phyloP scores from a whole-genome alignment of 2,797 vertebrate genomes.

The Anniella stebbinsi region DNA sequence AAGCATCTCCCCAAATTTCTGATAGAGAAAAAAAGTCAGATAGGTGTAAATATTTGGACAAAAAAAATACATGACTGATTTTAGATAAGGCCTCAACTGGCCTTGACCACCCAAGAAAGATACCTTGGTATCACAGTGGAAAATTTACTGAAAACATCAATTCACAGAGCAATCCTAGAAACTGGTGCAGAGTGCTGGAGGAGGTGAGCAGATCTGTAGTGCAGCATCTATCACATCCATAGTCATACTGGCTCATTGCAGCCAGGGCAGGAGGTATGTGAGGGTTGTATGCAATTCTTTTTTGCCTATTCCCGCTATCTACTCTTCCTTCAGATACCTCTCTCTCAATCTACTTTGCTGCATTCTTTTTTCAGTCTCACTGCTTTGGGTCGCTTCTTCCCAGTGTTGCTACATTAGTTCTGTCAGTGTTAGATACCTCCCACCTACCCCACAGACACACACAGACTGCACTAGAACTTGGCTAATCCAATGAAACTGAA shows the following conservation, averaged over 20 bases:
- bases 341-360: not conserved
- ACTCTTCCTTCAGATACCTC: not conserved
- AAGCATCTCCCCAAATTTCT: not conserved
- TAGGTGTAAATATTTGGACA: not conserved
- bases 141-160: not conserved
- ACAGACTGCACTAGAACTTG: not conserved
- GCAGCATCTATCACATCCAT: not conserved
- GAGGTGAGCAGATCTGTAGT: not conserved
- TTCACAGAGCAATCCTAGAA: not conserved
- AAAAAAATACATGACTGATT: not conserved
- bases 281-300: not conserved
- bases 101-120: not conserved
- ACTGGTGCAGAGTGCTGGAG: not conserved
- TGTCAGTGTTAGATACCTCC: not conserved
- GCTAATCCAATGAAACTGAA: not conserved
- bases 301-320: not conserved
- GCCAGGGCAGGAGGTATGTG: not conserved
- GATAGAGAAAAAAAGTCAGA: not conserved
- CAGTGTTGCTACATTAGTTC: not conserved
- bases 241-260: not conserved
- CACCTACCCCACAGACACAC: not conserved
- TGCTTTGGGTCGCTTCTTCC: not conserved
- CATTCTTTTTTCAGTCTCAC: not conserved
- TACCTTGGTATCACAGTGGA: not conserved
- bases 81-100: not conserved